These are phyloP conservation scores for Caenorhabditis sp. DNA, from an alignment of 2,888 invertebrate species.

Conservation along the genomic window DNA sequence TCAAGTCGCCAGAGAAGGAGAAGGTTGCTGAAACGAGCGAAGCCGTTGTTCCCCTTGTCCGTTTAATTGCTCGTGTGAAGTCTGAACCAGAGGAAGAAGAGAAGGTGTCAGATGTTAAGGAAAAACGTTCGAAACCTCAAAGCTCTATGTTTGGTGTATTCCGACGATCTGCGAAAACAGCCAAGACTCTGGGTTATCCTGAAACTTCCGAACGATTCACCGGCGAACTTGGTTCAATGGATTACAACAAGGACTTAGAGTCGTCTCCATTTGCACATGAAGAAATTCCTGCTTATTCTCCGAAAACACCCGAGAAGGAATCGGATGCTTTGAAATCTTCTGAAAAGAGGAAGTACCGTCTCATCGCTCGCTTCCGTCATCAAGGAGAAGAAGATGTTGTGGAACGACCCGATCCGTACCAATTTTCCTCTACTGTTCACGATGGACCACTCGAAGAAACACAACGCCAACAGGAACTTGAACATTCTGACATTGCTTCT, in stretches of 20 bases:
- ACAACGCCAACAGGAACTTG: constrained; percentile 25
- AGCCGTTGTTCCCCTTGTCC: constrained; percentile 32
- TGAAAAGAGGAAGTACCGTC: constrained; percentile 14
- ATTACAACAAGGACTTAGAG: constrained; percentile 37
- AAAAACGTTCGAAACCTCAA: constrained; percentile 25
- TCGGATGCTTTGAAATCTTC: no score
- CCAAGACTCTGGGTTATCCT: constrained; percentile 36
- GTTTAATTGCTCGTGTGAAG: constrained; percentile 45
- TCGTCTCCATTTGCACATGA: constrained; percentile 29
- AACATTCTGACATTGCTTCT: constrained; percentile 33
- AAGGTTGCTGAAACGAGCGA: constrained; percentile 42
- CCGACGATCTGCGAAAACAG: constrained; percentile 18
- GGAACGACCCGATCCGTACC: constrained; percentile 42
- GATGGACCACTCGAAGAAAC: constrained; percentile 54
- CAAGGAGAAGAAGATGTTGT: constrained; percentile 46
- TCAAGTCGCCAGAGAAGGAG: constrained; percentile 42
- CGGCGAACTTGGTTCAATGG: constrained; percentile 43
- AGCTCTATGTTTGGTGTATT: constrained; percentile 22
- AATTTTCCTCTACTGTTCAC: constrained; percentile 26
- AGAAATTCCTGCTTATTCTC: constrained; percentile 35
- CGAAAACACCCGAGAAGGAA: background rate
- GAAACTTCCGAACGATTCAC: constrained; percentile 42
- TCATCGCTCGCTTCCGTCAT: constrained; percentile 41
- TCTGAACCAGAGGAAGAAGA: constrained; percentile 28
- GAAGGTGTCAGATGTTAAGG: constrained; percentile 16